phyloP scores from a whole-genome alignment of 37 sponge, comb jelly and placozoan species.

The Amphimedon queenslandica region DNA sequence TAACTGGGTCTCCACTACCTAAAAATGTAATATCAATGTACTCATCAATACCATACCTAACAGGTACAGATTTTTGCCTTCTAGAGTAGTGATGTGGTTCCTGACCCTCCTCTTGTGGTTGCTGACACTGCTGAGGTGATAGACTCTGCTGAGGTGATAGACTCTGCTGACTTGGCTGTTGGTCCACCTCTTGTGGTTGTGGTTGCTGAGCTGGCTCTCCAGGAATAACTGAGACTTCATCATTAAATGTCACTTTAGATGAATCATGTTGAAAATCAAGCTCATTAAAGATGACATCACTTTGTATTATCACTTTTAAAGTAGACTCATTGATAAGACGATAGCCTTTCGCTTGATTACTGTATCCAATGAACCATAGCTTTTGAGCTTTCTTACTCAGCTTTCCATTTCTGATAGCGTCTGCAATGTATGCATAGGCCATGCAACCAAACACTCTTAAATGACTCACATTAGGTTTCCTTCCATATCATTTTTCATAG shows the following conservation, averaged over 20 bases:
- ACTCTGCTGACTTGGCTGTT: background rate
- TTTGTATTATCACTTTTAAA: background rate
- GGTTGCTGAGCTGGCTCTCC: too few relatives aligned
- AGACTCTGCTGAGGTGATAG: too few relatives aligned
- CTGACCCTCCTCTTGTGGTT: background rate
- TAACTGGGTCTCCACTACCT: background rate
- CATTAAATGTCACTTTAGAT: background rate
- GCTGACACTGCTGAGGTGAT: too few relatives aligned
- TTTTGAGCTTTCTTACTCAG: too few relatives aligned
- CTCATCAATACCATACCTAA: slow-evolving; percentile 14
- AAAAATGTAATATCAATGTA: background rate
- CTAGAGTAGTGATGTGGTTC: background rate
- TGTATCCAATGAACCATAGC: slow-evolving; percentile 22
- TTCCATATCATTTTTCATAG: too few relatives aligned
- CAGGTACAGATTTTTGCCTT: background rate
- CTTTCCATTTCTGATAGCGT: too few relatives aligned
- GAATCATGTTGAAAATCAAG: background rate
- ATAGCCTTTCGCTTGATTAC: slow-evolving; percentile 12
- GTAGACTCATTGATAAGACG: slow-evolving; percentile 10
- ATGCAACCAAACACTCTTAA: too few relatives aligned
- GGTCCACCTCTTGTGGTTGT: too few relatives aligned
- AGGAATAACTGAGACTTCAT: too few relatives aligned
- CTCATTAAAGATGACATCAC: slow-evolving; percentile 28
- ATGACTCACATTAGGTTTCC: too few relatives aligned
- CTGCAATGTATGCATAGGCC: too few relatives aligned